phyloP scores from a whole-genome alignment of 2,797 vertebrate species.

The Cynodonichthys magdalenae region DNA sequence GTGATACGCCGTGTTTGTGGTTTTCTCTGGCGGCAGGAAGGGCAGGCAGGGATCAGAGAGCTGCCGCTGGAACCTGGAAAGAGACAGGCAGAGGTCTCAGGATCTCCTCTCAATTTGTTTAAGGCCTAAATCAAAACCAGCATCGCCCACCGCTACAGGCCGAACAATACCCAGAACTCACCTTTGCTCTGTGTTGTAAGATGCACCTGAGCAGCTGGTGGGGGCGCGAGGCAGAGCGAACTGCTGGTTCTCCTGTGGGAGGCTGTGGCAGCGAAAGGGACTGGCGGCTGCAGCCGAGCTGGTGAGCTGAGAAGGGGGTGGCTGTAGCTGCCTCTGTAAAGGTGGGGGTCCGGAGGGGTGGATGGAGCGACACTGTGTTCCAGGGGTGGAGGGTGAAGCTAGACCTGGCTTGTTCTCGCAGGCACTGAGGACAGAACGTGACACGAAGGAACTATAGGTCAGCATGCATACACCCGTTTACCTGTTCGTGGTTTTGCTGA shows the following conservation, averaged over 20 bases:
- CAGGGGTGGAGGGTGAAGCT: slow-evolving; percentile 82
- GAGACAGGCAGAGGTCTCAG: background rate
- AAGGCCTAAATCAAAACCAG: too few relatives aligned
- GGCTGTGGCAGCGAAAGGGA: slow-evolving; percentile 43
- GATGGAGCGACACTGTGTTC: slow-evolving; percentile 75
- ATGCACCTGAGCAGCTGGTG: slow-evolving; percentile 75
- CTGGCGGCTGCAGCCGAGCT: slow-evolving; percentile 43
- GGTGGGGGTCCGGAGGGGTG: slow-evolving; percentile 74
- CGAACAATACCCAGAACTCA: slow-evolving; percentile 39
- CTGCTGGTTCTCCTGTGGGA: slow-evolving; percentile 57
- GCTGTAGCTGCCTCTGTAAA: slow-evolving; percentile 67
- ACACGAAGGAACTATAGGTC: background rate
- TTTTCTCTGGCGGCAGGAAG: slow-evolving; percentile 74
- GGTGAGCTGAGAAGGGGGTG: slow-evolving; percentile 49
- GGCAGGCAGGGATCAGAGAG: slow-evolving; percentile 87
- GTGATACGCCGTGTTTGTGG: slow-evolving; percentile 75
- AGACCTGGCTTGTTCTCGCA: slow-evolving; percentile 88
- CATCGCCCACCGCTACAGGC: too few relatives aligned
- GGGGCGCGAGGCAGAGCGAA: slow-evolving; percentile 86
- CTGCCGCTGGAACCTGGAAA: slow-evolving; percentile 90
- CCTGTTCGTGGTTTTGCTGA: too few relatives aligned
- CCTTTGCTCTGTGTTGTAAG: slow-evolving; percentile 89
- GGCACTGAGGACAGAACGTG: slow-evolving; percentile 80
- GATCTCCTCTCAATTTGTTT: background rate
- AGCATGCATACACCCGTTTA: too few relatives aligned